Evolutionary conservation across 2,888 invertebrate genomes (phyloP), one percentile per base, ranked within the genome.

Genomic region (Colletes collaris): DNA sequence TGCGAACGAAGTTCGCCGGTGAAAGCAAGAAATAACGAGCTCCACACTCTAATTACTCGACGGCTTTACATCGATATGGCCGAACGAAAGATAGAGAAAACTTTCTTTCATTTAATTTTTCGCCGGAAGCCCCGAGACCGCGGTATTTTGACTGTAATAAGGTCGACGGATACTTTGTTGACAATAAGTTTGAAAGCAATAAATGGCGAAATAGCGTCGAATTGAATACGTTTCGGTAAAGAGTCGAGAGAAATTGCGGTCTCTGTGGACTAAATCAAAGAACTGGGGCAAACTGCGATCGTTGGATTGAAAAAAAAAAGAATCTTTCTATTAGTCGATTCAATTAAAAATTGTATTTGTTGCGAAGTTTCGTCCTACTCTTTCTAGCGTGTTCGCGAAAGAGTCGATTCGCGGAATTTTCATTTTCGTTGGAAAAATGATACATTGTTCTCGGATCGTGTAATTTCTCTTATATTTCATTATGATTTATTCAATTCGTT

Each of bases 151-250:
- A 74, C 60, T 64, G 75, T 65, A 81, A 81, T 81, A 81, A 81
- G 81, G 81, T 81, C 81, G 81, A 27, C 76, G 76, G 81, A 76
- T 81, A 65, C 66, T 73, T 63, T 70, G 81, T 81, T 72, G 81
- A 80, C 81, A 80, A 81, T 81, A 76, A 81, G 71, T 76, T 62
- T 72, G 58, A 65, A 69, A 69, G 81, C 81, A 81, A 81, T 81
- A 81, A 81, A 81, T 80, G 71, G 62, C 81, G 81, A 60, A 68
- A 69, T 68, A 72, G 56, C 72, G 69, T 16, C 37, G 80, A 50
- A 69, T 81, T 81, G 81, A 81, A 81, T 81, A 70, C 68, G 72
- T 65, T 69, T 81, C 65, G 76, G 52, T 59, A 53, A 66, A 58
- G 68, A 66, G 68, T 53, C 53, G 52, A 59, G 66, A 70, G 75